Conservation (phyloP, 2,888 invertebrate genomes). For the Gymnocheta viridis region DNA sequence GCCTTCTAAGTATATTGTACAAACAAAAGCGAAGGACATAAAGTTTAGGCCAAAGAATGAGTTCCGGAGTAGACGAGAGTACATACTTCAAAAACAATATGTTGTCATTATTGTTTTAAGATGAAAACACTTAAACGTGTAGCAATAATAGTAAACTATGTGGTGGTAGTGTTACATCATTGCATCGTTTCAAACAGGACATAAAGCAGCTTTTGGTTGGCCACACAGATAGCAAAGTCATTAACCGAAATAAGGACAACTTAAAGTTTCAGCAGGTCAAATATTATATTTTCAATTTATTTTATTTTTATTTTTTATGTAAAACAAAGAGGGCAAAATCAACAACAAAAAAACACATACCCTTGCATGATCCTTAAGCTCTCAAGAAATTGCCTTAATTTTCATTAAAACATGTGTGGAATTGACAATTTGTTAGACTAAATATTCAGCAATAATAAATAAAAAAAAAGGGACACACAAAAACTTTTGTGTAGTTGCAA, state of each 20-base stretch:
- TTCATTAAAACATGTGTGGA: constrained; percentile 71
- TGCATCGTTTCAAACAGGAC: constrained; percentile 10
- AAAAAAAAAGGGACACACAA: not conserved
- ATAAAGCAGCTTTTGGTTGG: constrained; percentile 21
- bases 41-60: constrained; percentile 23
- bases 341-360: constrained; percentile 34
- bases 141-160: constrained; percentile 33
- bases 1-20: not conserved
- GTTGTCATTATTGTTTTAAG: constrained; percentile 64
- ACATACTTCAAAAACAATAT: constrained; percentile 70
- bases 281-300: constrained; percentile 56
- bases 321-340: constrained; percentile 32
- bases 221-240: constrained; percentile 33
- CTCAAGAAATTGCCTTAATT: constrained; percentile 72
- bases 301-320: constrained; percentile 16
- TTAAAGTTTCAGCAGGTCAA: constrained; percentile 66
- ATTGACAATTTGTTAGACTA: constrained; percentile 68
- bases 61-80: constrained; percentile 27
- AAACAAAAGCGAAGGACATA: not conserved
- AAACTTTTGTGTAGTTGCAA: constrained; percentile 8
- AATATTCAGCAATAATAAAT: constrained; percentile 41
- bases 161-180: constrained; percentile 7
- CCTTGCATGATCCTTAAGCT: constrained; percentile 38
- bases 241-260: constrained; percentile 52
- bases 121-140: constrained; percentile 46